Evolutionary conservation across 2,113 vertebrate species (phyloP).

Genomic region (Macheiramphus alcinus): DNA sequence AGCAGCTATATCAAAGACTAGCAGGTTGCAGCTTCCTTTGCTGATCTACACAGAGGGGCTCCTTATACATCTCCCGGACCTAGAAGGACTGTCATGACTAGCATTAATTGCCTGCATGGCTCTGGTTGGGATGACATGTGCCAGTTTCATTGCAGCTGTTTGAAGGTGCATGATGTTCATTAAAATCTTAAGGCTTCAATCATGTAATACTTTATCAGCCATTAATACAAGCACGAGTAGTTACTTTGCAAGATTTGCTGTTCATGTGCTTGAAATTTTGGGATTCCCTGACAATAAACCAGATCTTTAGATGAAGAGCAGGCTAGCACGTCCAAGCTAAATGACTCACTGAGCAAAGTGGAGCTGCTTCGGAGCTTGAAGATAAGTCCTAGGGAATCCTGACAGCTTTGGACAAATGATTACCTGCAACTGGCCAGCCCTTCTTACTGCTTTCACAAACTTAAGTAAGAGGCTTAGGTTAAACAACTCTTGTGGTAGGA

Average conservation of each 20-base stretch:
- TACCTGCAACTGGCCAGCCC: background rate
- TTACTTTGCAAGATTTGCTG: background rate
- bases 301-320: background rate
- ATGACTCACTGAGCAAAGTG: background rate
- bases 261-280: background rate
- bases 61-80: background rate
- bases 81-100: background rate
- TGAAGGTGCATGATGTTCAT: background rate
- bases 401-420: background rate
- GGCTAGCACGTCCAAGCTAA: background rate
- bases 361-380: background rate
- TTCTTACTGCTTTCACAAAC: background rate
- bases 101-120: background rate
- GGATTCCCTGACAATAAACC: background rate
- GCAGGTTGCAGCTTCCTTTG: background rate
- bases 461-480: background rate
- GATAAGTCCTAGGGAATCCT: background rate
- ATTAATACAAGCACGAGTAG: background rate
- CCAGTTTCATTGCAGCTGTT: background rate
- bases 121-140: background rate
- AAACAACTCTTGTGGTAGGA: background rate
- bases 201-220: background rate
- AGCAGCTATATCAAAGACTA: background rate
- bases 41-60: background rate
- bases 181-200: background rate